Base-by-base conservation (phyloP, 2,888 invertebrate genomes). In the Unio delphinus region DNA sequence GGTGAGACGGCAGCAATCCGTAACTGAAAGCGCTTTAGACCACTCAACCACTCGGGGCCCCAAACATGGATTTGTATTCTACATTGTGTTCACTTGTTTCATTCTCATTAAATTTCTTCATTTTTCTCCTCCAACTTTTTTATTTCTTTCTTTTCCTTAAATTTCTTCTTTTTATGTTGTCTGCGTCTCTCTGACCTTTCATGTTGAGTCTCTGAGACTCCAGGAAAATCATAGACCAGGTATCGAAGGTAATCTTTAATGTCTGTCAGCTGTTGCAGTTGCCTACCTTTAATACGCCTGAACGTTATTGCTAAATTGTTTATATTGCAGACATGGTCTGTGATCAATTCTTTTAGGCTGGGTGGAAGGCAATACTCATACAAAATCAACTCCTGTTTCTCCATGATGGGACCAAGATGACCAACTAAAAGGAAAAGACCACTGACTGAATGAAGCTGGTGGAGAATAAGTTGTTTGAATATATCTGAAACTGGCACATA, bases 331-430 rank as follows among this genome's bases (percentile, higher is more conserved):
- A 59, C 61, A 60, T 55, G 23, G 30, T 45, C 57, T 45, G 61
- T 74, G 3, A 69, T 60, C 45, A 69, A 20, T 54, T 59, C 64
- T n/a, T 60, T 28, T 28, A 74, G 54, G n/a, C n/a, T 34, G 30
- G 34, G n/a, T 64, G 72, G 66, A 56, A 67, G 67, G 11, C 55
- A 61, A 34, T 75, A 78, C 63, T 78, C 68, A 64, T 81, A 81
- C 55, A 81, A 67, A 61, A 74, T 72, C n/a, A 81, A 45, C 62
- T 75, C 70, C n/a, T 77, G 74, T 18, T 69, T 74, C 18, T 79
- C 75, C 34, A 77, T 74, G 20, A 81, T 59, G 45, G 80, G 80
- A 28, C 80, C 80, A 30, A 78, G 26, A 59, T 79, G 80, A 64
- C 73, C 69, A 17, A 75, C 78, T 17, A 79, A 60, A 18, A 79